These are phyloP conservation scores for Neodiprion fabricii DNA, from an alignment of 1,140 invertebrate genomes.

Conservation along the genomic window DNA sequence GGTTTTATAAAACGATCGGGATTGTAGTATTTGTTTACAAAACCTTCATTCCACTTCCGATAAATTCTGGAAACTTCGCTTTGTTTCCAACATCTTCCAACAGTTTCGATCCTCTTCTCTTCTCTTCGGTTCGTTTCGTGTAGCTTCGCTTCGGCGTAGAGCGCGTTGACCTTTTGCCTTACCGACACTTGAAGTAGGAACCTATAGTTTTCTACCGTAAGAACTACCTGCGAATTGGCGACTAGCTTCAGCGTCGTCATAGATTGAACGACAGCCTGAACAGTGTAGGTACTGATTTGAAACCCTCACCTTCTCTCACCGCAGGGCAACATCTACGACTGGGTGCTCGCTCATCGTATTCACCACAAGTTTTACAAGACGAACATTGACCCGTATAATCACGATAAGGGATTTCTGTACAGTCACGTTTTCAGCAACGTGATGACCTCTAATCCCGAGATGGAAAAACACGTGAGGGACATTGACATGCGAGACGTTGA, in stretches of 20 bases:
- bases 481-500: conserved; percentile 90
- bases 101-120: too few relatives aligned
- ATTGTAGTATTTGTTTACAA: conserved; percentile 12
- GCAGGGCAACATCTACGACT: conserved; percentile 78
- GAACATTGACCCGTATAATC: conserved; percentile 89
- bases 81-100: background rate
- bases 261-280: too few relatives aligned
- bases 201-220: too few relatives aligned
- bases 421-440: conserved; percentile 78
- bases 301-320: conserved; percentile 23
- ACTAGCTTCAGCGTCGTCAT: too few relatives aligned
- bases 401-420: conserved; percentile 84
- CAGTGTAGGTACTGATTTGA: too few relatives aligned
- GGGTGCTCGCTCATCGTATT: conserved; percentile 83
- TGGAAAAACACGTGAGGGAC: conserved; percentile 71
- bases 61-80: background rate
- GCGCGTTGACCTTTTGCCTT: too few relatives aligned
- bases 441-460: conserved; percentile 73
- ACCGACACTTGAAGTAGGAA: too few relatives aligned
- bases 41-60: background rate
- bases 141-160: too few relatives aligned
- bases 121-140: too few relatives aligned
- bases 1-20: conserved; percentile 1
- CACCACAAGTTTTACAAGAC: conserved; percentile 91
- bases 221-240: too few relatives aligned